These are phyloP conservation scores for Cherax destructor DNA, from an alignment of 1,140 invertebrate genomes.

Conservation along the genomic window DNA sequence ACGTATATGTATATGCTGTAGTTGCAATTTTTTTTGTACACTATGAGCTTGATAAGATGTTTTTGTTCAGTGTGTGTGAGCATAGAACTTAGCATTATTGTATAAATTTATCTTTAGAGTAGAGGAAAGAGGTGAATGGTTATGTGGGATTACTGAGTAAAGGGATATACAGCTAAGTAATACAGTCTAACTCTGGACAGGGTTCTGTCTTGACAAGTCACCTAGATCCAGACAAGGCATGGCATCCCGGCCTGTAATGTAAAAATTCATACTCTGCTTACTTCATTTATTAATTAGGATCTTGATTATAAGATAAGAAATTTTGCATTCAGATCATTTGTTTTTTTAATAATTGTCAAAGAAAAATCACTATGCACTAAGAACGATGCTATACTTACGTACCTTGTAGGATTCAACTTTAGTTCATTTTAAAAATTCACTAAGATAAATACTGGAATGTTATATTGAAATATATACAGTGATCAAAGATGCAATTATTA, in stretches of 20 bases:
- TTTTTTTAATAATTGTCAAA: not conserved
- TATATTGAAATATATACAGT: not conserved
- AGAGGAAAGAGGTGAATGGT: not conserved
- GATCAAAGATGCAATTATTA: not conserved
- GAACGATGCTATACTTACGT: conserved; percentile 57
- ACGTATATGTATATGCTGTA: no score
- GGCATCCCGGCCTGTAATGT: not conserved
- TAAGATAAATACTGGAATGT: not conserved
- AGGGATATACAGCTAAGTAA: conserved; percentile 7
- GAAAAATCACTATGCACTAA: conserved; percentile 36
- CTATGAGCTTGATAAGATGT: no score
- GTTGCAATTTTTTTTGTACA: no score
- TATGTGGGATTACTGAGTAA: not conserved
- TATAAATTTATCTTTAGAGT: not conserved
- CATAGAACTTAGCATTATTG: not conserved
- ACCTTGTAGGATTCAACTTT: conserved; percentile 37
- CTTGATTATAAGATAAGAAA: not conserved
- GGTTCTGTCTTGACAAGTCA: not conserved
- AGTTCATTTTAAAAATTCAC: not conserved
- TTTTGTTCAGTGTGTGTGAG: not conserved
- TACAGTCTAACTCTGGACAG: not conserved
- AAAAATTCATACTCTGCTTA: conserved; percentile 8
- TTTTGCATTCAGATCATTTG: not conserved
- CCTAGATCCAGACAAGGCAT: not conserved
- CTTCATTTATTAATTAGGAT: conserved; percentile 33